phyloP scores from a whole-genome alignment of 2,113 vertebrate species.

The Grus americana region DNA sequence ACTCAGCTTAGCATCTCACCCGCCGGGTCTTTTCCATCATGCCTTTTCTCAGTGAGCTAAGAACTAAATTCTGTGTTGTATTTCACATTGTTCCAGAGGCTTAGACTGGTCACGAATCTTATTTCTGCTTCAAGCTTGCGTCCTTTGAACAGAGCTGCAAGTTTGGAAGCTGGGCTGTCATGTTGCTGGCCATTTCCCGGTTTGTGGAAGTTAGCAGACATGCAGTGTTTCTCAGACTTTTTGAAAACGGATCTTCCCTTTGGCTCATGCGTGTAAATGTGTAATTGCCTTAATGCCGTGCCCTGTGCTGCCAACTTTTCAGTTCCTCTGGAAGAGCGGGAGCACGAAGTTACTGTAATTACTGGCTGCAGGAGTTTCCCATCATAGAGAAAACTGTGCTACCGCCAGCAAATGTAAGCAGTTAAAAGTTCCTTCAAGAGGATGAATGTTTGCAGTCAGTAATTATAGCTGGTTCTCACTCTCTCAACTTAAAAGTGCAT shows the following conservation, averaged over 20 bases:
- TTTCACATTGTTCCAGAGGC: neutral
- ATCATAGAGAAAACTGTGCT: neutral
- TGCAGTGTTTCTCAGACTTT: neutral
- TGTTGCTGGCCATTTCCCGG: rapidly evolving
- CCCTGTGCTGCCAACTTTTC: neutral
- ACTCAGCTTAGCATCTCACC: neutral
- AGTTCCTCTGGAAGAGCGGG: neutral
- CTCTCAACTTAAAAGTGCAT: neutral
- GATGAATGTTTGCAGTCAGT: neutral
- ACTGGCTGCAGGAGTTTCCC: neutral
- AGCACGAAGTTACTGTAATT: neutral
- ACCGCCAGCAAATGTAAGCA: neutral
- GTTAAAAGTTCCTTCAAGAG: neutral
- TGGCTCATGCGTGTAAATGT: neutral
- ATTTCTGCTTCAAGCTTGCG: neutral
- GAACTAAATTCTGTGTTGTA: neutral
- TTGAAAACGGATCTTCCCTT: neutral
- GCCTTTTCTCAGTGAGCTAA: neutral
- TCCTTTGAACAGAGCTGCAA: neutral
- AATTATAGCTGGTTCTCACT: neutral
- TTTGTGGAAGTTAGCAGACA: neutral
- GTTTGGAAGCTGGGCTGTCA: neutral
- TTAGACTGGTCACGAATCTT: neutral
- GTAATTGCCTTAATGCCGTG: neutral
- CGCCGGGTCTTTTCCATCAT: neutral